Evolutionary conservation across 2,888 invertebrate genomes (phyloP).

Genomic region (Drosophila mayaguana): DNA sequence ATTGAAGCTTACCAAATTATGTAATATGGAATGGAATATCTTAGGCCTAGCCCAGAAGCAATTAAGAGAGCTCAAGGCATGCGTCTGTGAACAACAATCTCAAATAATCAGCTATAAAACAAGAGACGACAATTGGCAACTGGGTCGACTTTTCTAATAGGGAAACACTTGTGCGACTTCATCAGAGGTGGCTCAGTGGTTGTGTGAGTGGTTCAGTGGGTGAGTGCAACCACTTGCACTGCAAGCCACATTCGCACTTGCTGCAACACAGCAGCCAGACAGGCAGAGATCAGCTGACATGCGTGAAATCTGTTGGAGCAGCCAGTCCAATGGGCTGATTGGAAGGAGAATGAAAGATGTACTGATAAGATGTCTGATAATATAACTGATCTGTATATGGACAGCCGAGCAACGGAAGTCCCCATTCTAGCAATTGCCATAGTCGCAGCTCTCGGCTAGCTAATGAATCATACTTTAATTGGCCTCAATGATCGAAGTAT

Average conservation of each 20-base stretch:
- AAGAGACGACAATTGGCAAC: constrained; percentile 39
- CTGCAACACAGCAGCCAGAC: constrained; percentile 1
- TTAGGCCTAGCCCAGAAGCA: constrained; percentile 2
- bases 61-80: constrained; percentile 19
- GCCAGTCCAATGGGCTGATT: background rate
- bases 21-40: constrained; percentile 59
- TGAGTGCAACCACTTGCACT: constrained; percentile 23
- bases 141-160: constrained; percentile 41
- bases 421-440: too few relatives aligned
- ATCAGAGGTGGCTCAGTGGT: background rate
- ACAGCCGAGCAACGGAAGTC: too few relatives aligned
- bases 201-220: constrained; percentile 14
- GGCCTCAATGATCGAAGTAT: too few relatives aligned
- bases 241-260: constrained; percentile 44
- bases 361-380: too few relatives aligned
- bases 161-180: constrained; percentile 64
- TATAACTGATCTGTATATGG: too few relatives aligned
- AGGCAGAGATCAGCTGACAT: background rate
- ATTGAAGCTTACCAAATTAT: constrained; percentile 45
- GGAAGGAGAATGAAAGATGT: background rate
- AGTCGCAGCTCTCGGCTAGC: too few relatives aligned
- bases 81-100: constrained; percentile 14
- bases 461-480: too few relatives aligned
- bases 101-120: constrained; percentile 17
- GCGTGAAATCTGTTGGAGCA: background rate